Percentiles rank a stretch among this genome's conserved stretches.
These are phyloP conservation scores for Myathropa florea DNA, from an alignment of 2,888 invertebrate genomes.

Conservation along the genomic window DNA sequence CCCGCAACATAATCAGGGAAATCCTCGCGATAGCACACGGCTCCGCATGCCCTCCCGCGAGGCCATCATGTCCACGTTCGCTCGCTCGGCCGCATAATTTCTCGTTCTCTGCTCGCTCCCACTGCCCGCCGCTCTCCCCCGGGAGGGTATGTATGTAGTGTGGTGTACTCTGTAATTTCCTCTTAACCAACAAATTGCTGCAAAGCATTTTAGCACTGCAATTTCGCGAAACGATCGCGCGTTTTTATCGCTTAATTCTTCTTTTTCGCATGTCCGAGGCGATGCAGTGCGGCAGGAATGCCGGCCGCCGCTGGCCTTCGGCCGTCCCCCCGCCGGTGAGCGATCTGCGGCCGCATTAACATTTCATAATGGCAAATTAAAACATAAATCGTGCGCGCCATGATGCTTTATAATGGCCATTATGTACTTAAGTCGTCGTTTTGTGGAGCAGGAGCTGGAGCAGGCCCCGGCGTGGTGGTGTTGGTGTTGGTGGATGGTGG, in stretches of 20 bases:
- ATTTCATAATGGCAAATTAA: constrained; percentile 71
- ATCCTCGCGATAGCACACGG: constrained; percentile 31
- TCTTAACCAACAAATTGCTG: constrained; percentile 71
- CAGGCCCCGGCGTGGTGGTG: not conserved
- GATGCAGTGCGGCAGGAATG: not conserved
- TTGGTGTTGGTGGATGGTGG: not conserved
- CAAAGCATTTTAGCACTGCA: constrained; percentile 71
- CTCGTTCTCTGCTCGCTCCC: not conserved
- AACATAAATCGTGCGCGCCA: constrained; percentile 71
- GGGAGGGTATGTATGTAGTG: not conserved
- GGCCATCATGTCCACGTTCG: not conserved
- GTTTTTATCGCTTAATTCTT: constrained; percentile 71
- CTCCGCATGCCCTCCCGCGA: not conserved
- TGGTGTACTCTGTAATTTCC: constrained; percentile 58
- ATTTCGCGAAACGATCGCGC: constrained; percentile 71
- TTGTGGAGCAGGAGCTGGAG: constrained; percentile 56
- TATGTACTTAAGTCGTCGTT: constrained; percentile 71
- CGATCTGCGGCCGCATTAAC: constrained; percentile 68
- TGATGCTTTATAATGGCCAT: constrained; percentile 71
- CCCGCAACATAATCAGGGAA: constrained; percentile 50
- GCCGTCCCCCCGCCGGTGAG: not conserved
- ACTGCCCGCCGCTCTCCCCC: not conserved
- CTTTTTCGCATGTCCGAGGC: constrained; percentile 61
- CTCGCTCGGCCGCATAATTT: not conserved
- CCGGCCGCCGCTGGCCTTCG: constrained; percentile 1